Evolutionary conservation across 23 tunicate species (phyloP).

Genomic region (Ciona savignyi): DNA sequence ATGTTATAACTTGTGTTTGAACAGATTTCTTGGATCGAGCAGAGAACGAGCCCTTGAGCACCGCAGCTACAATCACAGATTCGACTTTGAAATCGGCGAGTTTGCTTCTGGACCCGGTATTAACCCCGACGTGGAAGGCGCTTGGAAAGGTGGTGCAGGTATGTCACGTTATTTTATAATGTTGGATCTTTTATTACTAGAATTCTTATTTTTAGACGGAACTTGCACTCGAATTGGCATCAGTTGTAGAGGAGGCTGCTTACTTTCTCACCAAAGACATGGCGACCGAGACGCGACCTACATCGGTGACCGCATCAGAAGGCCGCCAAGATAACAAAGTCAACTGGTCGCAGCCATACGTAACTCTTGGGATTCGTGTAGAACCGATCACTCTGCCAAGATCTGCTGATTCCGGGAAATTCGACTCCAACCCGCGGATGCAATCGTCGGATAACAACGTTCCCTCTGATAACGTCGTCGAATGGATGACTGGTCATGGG

Average conservation of each 20-base stretch:
- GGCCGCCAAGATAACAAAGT: background rate
- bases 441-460: background rate
- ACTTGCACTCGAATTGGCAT: conserved; percentile 19
- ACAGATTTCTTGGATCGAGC: conserved; percentile 35
- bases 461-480: background rate
- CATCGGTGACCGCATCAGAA: conserved; percentile 7
- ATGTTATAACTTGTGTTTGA: background rate
- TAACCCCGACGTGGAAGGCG: conserved; percentile 17
- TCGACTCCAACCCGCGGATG: background rate
- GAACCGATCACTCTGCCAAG: conserved; percentile 14
- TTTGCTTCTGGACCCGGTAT: conserved; percentile 22
- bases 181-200: background rate
- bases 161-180: background rate
- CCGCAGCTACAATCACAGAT: conserved; percentile 53
- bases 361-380: conserved; percentile 53
- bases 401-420: background rate
- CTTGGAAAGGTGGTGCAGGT: conserved; percentile 33
- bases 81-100: conserved; percentile 36
- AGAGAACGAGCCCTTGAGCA: conserved; percentile 11
- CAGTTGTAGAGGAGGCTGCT: conserved; percentile 61
- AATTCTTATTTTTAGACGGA: conserved; percentile 14
- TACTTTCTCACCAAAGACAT: conserved; percentile 58
- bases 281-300: background rate
- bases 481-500: conserved; percentile 14
- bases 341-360: conserved; percentile 48